Evolutionary conservation across 2,888 invertebrate genomes (phyloP).

Genomic region (Drosophila fungiperda): DNA sequence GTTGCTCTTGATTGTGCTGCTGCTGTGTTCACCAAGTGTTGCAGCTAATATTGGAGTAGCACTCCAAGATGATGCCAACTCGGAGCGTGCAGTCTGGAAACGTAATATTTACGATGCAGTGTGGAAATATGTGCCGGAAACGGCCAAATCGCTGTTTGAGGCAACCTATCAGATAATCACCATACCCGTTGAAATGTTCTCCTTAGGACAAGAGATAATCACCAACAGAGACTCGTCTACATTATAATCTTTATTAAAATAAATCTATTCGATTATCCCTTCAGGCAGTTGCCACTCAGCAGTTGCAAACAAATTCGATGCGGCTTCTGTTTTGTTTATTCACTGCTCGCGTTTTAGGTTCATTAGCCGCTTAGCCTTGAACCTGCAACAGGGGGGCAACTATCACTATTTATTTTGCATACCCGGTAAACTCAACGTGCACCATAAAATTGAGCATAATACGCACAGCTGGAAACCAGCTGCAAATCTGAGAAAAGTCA

Average conservation of each 20-base stretch:
- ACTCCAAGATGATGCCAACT: background rate
- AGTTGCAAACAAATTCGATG: constrained; percentile 1
- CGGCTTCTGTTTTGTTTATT: constrained; percentile 22
- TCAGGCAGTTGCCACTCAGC: constrained; percentile 7
- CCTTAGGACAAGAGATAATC: too few species aligned
- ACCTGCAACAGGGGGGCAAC: constrained; percentile 8
- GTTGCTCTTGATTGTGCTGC: constrained; percentile 3
- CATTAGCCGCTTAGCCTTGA: constrained; percentile 32
- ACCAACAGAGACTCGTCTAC: background rate
- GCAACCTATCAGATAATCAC: background rate
- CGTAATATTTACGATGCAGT: background rate
- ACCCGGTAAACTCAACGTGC: constrained; percentile 9
- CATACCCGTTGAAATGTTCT: background rate
- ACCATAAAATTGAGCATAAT: background rate
- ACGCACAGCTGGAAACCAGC: background rate
- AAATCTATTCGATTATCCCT: background rate
- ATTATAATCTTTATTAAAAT: background rate
- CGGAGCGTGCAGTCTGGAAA: background rate
- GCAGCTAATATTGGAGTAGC: constrained; percentile 1
- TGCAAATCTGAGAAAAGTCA: background rate
- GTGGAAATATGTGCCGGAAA: background rate
- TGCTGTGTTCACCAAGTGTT: background rate
- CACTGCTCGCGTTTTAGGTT: constrained; percentile 12
- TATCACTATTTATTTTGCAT: constrained; percentile 8
- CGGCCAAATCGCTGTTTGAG: background rate